Evolutionary conservation across 2,888 invertebrate genomes (phyloP).

Genomic region (Chrysina gloriosa): DNA sequence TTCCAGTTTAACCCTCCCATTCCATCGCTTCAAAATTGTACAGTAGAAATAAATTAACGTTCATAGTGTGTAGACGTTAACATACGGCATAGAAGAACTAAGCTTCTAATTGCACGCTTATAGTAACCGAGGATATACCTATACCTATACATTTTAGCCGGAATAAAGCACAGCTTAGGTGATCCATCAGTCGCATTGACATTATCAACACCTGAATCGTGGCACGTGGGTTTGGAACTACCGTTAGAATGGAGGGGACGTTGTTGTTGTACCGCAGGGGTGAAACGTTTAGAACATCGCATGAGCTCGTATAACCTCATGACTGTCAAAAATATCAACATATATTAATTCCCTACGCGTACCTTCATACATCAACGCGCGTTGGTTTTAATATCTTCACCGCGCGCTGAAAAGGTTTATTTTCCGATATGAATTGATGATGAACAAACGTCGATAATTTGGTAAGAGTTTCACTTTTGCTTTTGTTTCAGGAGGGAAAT

Average conservation of each 20-base stretch:
- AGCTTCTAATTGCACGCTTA: not conserved
- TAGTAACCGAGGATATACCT: not conserved
- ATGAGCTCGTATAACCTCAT: constrained; percentile 41
- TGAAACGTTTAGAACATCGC: constrained; percentile 42
- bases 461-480: too few species aligned
- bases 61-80: too few species aligned
- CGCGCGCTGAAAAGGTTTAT: not conserved
- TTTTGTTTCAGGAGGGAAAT: too few species aligned
- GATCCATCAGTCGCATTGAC: constrained; percentile 55
- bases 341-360: constrained; percentile 41
- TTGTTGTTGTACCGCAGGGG: constrained; percentile 22
- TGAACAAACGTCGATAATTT: too few species aligned
- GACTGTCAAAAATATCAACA: constrained; percentile 44
- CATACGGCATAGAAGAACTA: too few species aligned
- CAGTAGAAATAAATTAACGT: too few species aligned
- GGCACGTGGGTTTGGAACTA: constrained; percentile 48
- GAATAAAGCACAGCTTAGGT: constrained; percentile 44
- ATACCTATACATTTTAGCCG: constrained; percentile 16
- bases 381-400: constrained; percentile 14
- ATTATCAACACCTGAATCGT: constrained; percentile 58
- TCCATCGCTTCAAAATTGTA: too few species aligned
- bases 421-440: too few species aligned
- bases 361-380: constrained; percentile 24
- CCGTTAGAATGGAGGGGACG: not conserved
- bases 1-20: too few species aligned